Evolutionary conservation across 2,113 vertebrate species (phyloP).

Genomic region (Sterrhoptilus dennistouni): DNA sequence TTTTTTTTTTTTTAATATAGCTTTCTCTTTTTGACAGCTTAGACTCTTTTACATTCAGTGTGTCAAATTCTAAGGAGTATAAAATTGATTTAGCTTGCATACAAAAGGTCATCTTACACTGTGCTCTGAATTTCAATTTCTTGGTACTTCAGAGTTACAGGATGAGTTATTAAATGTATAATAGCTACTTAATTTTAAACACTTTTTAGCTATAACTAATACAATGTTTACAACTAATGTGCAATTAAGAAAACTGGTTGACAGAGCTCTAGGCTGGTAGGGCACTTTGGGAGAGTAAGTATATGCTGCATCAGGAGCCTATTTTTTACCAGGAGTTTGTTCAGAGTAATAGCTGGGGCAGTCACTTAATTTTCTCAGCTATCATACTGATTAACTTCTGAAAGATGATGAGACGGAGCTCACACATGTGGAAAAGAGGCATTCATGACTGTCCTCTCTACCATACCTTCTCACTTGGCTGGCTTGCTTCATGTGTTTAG

Average conservation of each 20-base stretch:
- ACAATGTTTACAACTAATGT: slow-evolving; percentile 34
- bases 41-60: background rate
- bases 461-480: background rate
- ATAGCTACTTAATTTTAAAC: slow-evolving; percentile 47
- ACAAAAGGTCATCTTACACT: background rate
- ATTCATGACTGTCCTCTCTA: background rate
- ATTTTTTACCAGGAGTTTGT: background rate
- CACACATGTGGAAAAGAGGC: background rate
- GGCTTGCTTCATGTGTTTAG: background rate
- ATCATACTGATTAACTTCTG: background rate
- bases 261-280: slow-evolving; percentile 22
- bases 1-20: background rate
- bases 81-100: background rate
- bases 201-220: slow-evolving; percentile 24
- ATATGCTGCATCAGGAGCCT: background rate
- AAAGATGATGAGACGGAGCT: background rate
- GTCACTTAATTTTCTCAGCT: slow-evolving; percentile 10
- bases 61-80: slow-evolving; percentile 16
- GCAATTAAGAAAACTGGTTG: slow-evolving; percentile 45
- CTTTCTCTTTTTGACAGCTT: slow-evolving; percentile 33
- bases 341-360: background rate
- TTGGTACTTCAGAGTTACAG: background rate
- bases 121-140: background rate
- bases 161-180: background rate
- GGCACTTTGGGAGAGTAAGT: background rate